phyloP scores from a whole-genome alignment of 2,113 vertebrate species.

The Mormyrus lacerda region DNA sequence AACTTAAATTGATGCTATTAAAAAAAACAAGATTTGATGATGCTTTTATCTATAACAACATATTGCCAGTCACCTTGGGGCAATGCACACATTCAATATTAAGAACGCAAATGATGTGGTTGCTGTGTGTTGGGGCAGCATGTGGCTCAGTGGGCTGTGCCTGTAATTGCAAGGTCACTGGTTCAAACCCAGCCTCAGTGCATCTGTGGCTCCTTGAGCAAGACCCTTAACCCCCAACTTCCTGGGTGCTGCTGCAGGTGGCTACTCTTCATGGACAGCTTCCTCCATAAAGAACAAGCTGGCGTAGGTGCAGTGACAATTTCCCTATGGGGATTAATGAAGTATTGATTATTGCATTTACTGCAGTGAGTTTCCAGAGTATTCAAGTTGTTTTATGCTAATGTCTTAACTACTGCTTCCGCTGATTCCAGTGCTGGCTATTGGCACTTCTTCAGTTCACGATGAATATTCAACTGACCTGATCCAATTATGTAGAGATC shows the following conservation, averaged over 20 bases:
- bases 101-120: not conserved
- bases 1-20: not conserved
- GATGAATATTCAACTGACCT: conserved; percentile 15
- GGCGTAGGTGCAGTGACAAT: no score
- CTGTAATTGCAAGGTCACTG: no score
- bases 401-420: not conserved
- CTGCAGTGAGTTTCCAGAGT: not conserved
- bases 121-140: not conserved
- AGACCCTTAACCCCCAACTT: no score
- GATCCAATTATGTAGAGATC: conserved; percentile 2
- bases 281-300: no score
- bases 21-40: not conserved
- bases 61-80: not conserved
- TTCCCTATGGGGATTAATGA: no score
- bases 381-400: not conserved
- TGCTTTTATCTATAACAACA: not conserved
- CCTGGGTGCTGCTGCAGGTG: no score
- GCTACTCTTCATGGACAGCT: no score
- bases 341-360: no score
- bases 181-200: no score
- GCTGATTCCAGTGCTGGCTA: not conserved
- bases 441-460: not conserved
- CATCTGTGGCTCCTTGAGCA: no score
- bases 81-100: not conserved
- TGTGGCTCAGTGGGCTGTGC: no score